Evolutionary conservation across 92 coral and sea anemone species (phyloP), one percentile per base, ranked within the genome.

Genomic region (Heteractis magnifica): DNA sequence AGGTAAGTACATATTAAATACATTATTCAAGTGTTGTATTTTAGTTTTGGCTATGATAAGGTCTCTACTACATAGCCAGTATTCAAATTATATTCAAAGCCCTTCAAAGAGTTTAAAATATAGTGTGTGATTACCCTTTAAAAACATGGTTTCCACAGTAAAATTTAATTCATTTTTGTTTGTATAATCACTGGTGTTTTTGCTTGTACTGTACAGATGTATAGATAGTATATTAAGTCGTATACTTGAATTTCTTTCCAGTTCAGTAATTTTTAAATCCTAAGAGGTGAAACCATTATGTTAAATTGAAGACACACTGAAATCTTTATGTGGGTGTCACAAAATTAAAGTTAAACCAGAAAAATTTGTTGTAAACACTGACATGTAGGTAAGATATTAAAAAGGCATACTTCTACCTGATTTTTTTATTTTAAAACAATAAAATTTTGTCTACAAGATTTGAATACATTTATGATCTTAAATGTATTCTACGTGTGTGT

Each of bases 1-100:
- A 78, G 90, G 91, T 79, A 86, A 78, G 78, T 56, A 71, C 8
- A 34, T 62, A 52, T 14, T 55, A 20, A 34, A 49, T 78, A 21
- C 12, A 53, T 23, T 77, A 49, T 50, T 77, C 16, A 51, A 48
- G 55, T 26, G 19, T 49, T 81, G 18, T 48, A 20, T 65, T 65
- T 71, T 81, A 50, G 21, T 51, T 80, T 80, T 80, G 15, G 21
- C 56, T 74, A 51, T 44, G 26, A 20, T 13, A 19, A 20, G 14
- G 10, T 14, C 14, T 68, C 11, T 8, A 20, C n/a, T 64, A 64
- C 16, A 62, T 9, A 0, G 21, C 12, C 73, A 68, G 73, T 68
- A 20, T 68, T 68, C 49, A 68, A 68, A 68, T 23, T 23, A 12
- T 14, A 26, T 68, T 23, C 20, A 65, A 18, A 14, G 19, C 20